Evolutionary conservation across 2,888 invertebrate genomes (phyloP).

Genomic region (Scaptomyza cyrtandrae): DNA sequence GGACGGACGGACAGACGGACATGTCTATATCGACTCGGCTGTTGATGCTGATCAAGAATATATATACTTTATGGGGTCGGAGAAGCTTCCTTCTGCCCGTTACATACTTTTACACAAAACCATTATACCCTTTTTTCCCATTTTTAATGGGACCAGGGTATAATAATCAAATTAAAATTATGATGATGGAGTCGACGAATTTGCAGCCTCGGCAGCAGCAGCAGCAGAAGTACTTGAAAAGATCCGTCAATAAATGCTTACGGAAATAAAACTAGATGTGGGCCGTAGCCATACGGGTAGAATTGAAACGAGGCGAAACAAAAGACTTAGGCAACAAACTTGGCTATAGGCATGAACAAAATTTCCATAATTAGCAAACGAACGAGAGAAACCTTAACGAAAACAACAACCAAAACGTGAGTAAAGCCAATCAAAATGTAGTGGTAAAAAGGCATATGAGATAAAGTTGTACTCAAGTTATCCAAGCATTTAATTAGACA

Average conservation of each 20-base stretch:
- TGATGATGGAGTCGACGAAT: background rate
- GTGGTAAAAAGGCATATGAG: constrained; percentile 33
- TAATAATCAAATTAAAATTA: constrained; percentile 4
- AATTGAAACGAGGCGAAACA: constrained; percentile 43
- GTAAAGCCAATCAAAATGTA: constrained; percentile 45
- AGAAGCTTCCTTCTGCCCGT: no score
- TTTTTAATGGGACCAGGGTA: no score
- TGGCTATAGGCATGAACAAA: constrained; percentile 28
- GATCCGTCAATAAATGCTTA: constrained; percentile 54
- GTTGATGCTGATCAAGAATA: no score
- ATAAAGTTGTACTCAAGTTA: constrained; percentile 36
- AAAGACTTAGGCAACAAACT: constrained; percentile 66
- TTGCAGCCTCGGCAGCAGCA: constrained; percentile 38
- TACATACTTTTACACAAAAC: no score
- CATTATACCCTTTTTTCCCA: no score
- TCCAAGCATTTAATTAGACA: constrained; percentile 75
- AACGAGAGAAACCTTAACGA: constrained; percentile 41
- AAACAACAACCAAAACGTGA: constrained; percentile 26
- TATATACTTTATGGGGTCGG: no score
- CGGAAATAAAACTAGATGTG: constrained; percentile 53
- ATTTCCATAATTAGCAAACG: constrained; percentile 63
- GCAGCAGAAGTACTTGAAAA: constrained; percentile 23
- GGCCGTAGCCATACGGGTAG: constrained; percentile 28
- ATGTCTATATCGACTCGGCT: no score
- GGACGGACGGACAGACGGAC: no score